phyloP scores from a whole-genome alignment of 2,113 vertebrate genomes.

The Silurus asotus region DNA sequence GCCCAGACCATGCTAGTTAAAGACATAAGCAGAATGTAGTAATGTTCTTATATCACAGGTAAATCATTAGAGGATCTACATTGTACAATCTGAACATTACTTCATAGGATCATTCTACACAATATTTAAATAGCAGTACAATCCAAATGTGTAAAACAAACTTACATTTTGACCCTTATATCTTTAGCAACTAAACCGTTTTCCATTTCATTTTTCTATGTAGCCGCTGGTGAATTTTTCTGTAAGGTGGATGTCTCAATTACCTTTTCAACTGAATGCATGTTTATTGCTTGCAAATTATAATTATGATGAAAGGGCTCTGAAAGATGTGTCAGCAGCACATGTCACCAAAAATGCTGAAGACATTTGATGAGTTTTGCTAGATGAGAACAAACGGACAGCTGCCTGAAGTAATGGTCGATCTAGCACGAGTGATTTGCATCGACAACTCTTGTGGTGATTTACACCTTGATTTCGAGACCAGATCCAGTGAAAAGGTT shows the following conservation, averaged over 20 bases:
- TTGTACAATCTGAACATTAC: not conserved
- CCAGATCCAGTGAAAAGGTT: conserved; percentile 8
- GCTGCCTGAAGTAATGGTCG: conserved; percentile 2
- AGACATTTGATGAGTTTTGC: conserved; percentile 19
- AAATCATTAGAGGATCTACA: not conserved
- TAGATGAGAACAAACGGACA: not conserved
- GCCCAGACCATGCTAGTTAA: not conserved
- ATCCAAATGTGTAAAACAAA: not conserved
- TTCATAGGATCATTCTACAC: not conserved
- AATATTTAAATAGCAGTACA: not conserved
- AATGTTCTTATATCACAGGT: not conserved
- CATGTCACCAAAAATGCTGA: not conserved
- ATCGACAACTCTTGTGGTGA: not conserved
- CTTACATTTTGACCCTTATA: not conserved
- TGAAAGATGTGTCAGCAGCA: conserved; percentile 25
- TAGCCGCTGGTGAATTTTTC: not conserved
- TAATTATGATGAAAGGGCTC: conserved; percentile 26
- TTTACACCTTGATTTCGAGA: not conserved
- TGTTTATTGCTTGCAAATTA: conserved; percentile 25
- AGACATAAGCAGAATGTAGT: not conserved
- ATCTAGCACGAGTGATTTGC: conserved; percentile 16
- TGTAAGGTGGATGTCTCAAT: conserved; percentile 12
- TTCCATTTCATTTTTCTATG: not conserved
- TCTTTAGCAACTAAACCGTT: not conserved
- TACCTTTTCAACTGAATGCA: conserved; percentile 17